Base-by-base conservation (phyloP, 2,888 invertebrate species). In the Leucophora obtusa region DNA sequence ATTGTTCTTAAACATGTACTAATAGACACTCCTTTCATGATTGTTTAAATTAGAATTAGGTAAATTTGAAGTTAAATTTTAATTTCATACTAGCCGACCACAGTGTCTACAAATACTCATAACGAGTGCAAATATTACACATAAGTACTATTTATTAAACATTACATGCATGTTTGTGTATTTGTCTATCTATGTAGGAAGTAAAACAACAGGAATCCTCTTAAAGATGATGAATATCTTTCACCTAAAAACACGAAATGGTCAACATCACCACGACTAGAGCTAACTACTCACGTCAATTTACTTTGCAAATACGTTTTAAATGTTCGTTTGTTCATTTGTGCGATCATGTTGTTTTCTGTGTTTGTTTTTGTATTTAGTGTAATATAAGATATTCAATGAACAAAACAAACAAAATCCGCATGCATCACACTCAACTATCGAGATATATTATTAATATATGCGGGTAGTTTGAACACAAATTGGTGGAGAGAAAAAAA, bases 341-440 rank as follows among this genome's bases (percentile, higher is more conserved):
- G 38, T n/a, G 58, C 17, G n/a, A 24, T 56, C 33, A 58, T 58
- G 58, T 21, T 28, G 33, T 28, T 58, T 58, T 38, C 11, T 38
- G n/a, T 35, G 2, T 35, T 2, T 38, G 11, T 11, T 38, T 28
- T 38, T 38, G 14, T 38, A 11, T 38, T 38, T 38, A 38, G 38
- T 47, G 43, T 47, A 47, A 47, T 47, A 11, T 14, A 47, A 47
- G 38, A 38, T n/a, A 47, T n/a, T 62, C 24, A 62, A 47, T 47
- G 47, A 47, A 47, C 6, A 47, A 21, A 47, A 43, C 24, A 24
- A 4, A 47, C 43, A 47, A 62, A 54, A 56, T n/a, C 35, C 18
- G 11, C 56, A 58, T 38, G 56, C 56, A 73, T 51, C n/a, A 11
- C 54, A 14, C 15, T 72, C 33, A 71, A 50, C 15, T 56, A 72